phyloP scores from a whole-genome alignment of 2,113 vertebrate species.

The Pseudopodoces humilis region DNA sequence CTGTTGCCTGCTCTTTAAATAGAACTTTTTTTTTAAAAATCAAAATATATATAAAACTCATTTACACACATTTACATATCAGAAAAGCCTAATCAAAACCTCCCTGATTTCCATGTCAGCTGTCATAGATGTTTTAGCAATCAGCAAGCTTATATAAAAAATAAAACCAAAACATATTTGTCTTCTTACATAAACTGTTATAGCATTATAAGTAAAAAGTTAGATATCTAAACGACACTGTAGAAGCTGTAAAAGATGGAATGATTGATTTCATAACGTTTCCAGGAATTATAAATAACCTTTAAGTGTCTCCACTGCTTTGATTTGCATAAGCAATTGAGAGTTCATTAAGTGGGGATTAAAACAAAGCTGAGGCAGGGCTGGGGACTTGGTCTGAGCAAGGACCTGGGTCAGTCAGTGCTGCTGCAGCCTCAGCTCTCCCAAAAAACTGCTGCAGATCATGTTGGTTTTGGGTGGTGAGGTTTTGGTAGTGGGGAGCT shows the following conservation, averaged over 20 bases:
- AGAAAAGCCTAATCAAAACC: constrained; percentile 55
- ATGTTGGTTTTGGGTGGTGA: neutral
- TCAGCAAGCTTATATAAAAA: constrained; percentile 28
- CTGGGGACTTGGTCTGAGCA: neutral
- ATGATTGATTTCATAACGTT: constrained; percentile 40
- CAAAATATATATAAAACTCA: neutral
- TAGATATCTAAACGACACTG: neutral
- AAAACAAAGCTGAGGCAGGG: neutral
- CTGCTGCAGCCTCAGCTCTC: neutral
- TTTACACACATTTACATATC: constrained; percentile 53
- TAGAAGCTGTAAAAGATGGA: neutral
- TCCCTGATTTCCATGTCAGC: constrained; percentile 36
- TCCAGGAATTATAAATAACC: constrained; percentile 44
- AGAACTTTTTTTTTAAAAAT: neutral
- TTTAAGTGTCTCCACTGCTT: neutral
- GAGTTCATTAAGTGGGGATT: neutral
- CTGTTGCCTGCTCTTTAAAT: neutral
- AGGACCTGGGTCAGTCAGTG: neutral
- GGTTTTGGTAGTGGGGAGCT: neutral
- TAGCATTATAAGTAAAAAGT: neutral
- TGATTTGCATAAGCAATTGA: constrained; percentile 40
- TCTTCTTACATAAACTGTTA: constrained; percentile 31
- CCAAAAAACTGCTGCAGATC: neutral
- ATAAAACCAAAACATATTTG: constrained; percentile 31
- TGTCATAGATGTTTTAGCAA: constrained; percentile 33